Base-by-base conservation (phyloP, 2,113 vertebrate genomes). In the Tragulus kanchil region DNA sequence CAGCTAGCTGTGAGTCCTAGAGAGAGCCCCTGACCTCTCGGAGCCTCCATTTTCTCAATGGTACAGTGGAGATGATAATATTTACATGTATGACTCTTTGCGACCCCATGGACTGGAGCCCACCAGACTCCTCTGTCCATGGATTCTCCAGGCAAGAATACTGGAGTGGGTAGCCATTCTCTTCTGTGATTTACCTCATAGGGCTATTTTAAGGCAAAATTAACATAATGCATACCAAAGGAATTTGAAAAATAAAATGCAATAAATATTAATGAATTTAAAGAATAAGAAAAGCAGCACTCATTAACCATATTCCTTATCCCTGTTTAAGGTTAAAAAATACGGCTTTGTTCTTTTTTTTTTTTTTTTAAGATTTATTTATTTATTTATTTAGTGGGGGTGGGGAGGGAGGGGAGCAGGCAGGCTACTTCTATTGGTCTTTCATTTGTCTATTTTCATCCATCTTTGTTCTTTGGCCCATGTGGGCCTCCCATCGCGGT, bases 31-130 rank as follows among this genome's bases (percentile, higher is more conserved):
- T 69, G n/a, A 50, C 31, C 17, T 90, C 89, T 64, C 78, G 23
- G 23, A 75, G 16, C 59, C 91, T 45, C 79, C 62, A 28, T 97
- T 86, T 93, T 92, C 65, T 93, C 62, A 85, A 9, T 0, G n/a
- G 50, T 15, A 21, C 4, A 10, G 15, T 28, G 56, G 56, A 61
- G 8, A 71, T 59, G 15, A 87, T 67, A 84, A 11, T 54, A 9
- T 19, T 21, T 45, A 73, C 69, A 73, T 71, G 69, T 73, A 10
- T 23, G 21, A 45, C 42, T 73, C 42, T 36, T 36, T 25, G 21
- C 0, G 6, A 25, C 42, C 69, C 42, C 12, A 1, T 45, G 42
- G 6, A 73, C 69, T 45, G 42, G 23, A 45, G 69, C 42, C 36
- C 36, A 25, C 11, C 42, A 45, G 3, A 45, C 21, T 45, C 69